Conservation (phyloP, 2,113 vertebrate genomes). For the Numida meleagris region DNA sequence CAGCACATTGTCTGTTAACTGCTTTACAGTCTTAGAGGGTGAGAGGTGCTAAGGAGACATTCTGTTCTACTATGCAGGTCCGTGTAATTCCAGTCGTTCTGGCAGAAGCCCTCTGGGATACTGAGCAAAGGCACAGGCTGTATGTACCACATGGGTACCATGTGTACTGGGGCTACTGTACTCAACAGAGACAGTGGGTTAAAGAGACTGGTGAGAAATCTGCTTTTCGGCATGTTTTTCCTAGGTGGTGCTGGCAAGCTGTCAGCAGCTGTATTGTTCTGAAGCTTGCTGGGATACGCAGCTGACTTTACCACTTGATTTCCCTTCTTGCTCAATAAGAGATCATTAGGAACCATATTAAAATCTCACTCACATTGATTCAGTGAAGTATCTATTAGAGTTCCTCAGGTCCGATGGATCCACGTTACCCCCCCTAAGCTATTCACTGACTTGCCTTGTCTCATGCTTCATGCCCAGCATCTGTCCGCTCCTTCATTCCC, state of each 20-base stretch:
- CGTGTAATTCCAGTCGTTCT: background rate
- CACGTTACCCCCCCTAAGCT: constrained; percentile 15
- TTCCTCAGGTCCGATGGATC: constrained; percentile 37
- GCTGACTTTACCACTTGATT: background rate
- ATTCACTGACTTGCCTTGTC: background rate
- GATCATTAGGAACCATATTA: constrained; percentile 12
- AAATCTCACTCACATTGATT: constrained; percentile 6
- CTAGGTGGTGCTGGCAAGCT: background rate
- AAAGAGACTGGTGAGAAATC: background rate
- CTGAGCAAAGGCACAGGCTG: background rate
- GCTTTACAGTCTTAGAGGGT: background rate
- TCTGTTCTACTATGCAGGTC: background rate
- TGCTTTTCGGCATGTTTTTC: background rate
- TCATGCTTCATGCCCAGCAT: constrained; percentile 12
- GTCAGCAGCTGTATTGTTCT: background rate
- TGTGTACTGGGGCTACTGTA: background rate
- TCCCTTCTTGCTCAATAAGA: constrained; percentile 11
- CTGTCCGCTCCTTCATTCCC: constrained; percentile 19
- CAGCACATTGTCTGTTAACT: background rate
- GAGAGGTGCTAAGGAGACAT: background rate
- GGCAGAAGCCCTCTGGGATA: background rate
- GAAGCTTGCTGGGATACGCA: background rate
- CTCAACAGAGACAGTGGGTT: background rate
- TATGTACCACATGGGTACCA: background rate
- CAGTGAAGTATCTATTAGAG: constrained; percentile 11